phyloP scores from a whole-genome alignment of 2,113 vertebrate species.

The Brevimyrus niger region DNA sequence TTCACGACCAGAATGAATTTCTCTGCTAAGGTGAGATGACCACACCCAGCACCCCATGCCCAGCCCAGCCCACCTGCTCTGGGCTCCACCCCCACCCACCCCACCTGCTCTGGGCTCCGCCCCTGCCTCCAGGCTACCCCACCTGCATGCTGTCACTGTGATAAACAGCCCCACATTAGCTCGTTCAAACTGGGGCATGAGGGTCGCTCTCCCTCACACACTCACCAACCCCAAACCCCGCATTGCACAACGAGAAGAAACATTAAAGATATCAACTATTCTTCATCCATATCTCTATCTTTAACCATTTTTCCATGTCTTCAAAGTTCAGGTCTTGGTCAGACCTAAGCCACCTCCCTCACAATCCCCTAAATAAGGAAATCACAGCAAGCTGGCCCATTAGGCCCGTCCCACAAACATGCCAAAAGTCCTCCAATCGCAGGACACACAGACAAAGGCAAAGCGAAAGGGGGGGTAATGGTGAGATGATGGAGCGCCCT shows the following conservation, averaged over 20 bases:
- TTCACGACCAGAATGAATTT: background rate
- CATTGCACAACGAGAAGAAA: slow-evolving; percentile 39
- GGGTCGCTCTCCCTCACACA: background rate
- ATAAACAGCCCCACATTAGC: background rate
- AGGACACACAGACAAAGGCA: background rate
- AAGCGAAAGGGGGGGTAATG: background rate
- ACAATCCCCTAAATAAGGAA: background rate
- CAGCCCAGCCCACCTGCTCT: background rate
- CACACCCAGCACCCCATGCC: background rate
- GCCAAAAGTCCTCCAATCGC: background rate
- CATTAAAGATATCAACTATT: slow-evolving; percentile 27
- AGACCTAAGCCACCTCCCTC: background rate
- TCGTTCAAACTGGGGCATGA: background rate
- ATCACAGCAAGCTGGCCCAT: background rate
- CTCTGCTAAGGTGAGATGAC: background rate
- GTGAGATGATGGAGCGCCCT: background rate
- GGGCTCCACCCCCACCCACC: background rate
- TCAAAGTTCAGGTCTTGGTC: background rate
- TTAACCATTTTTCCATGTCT: background rate
- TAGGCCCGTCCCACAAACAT: background rate
- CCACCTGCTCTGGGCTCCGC: background rate
- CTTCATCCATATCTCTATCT: background rate
- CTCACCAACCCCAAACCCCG: background rate
- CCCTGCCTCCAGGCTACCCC: background rate
- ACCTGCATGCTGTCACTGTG: background rate